These are phyloP conservation scores for Lasaia peninsularis DNA, from an alignment of 1,140 invertebrate species.

Conservation along the genomic window DNA sequence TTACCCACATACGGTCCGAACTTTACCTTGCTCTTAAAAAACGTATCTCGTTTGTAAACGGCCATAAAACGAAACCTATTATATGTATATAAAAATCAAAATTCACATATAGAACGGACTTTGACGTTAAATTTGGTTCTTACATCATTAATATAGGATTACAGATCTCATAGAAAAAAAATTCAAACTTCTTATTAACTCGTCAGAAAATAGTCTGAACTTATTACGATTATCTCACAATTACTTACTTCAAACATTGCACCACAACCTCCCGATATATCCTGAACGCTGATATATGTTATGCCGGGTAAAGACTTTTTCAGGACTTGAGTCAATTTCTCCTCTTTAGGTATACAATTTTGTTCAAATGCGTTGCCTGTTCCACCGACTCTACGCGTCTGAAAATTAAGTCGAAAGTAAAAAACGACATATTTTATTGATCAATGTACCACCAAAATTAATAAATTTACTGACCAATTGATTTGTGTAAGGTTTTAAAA, in stretches of 20 bases:
- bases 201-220: too few species aligned
- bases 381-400: constrained; percentile 43
- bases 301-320: constrained; percentile 81
- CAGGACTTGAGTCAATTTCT: constrained; percentile 67
- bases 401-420: constrained; percentile 4
- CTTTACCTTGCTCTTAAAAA: too few species aligned
- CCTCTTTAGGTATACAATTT: constrained; percentile 52
- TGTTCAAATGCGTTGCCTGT: constrained; percentile 46
- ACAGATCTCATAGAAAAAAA: too few species aligned
- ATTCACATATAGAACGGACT: too few species aligned
- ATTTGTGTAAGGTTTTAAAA: constrained; percentile 45
- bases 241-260: constrained; percentile 90
- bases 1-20: too few species aligned
- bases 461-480: constrained; percentile 42
- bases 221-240: too few species aligned
- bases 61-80: too few species aligned
- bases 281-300: constrained; percentile 82
- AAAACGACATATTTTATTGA: background rate
- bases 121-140: too few species aligned
- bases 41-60: too few species aligned
- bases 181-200: too few species aligned
- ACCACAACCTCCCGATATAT: constrained; percentile 91
- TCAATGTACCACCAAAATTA: background rate
- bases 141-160: too few species aligned
- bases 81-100: too few species aligned